These are phyloP conservation scores for Dolichallabes microphthalmus DNA, from an alignment of 2,113 vertebrate genomes.

Conservation along the genomic window DNA sequence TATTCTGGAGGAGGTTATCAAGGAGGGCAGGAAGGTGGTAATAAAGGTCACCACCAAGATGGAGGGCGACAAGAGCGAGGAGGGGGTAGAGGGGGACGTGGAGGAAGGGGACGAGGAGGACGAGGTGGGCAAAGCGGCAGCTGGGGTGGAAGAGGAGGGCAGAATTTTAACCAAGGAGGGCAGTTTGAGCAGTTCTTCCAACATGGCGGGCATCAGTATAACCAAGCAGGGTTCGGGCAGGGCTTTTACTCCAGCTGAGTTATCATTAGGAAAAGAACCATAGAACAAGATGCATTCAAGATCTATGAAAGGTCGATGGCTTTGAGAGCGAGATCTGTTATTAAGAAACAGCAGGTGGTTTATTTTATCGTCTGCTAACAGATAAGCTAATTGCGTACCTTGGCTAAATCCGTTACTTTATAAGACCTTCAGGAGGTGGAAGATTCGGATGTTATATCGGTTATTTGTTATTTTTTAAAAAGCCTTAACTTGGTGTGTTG, in stretches of 20 bases:
- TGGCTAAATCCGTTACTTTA: not conserved
- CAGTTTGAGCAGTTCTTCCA: slow-evolving; percentile 99
- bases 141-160: slow-evolving; percentile 86
- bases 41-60: slow-evolving; percentile 50
- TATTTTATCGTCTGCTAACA: slow-evolving; percentile 26
- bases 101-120: slow-evolving; percentile 74
- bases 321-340: slow-evolving; percentile 11
- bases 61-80: slow-evolving; percentile 67
- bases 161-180: slow-evolving; percentile 90
- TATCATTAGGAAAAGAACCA: slow-evolving; percentile 32
- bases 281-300: too few species aligned
- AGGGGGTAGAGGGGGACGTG: slow-evolving; percentile 69
- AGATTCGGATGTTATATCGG: slow-evolving; percentile 14
- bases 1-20: slow-evolving; percentile 70
- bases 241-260: slow-evolving; percentile 92
- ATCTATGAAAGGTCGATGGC: not conserved
- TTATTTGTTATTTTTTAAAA: slow-evolving; percentile 56
- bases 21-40: slow-evolving; percentile 80
- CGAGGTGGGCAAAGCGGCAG: slow-evolving; percentile 80
- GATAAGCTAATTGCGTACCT: slow-evolving; percentile 22
- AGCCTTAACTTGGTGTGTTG: slow-evolving; percentile 72
- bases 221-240: slow-evolving; percentile 91
- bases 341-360: slow-evolving; percentile 11
- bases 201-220: slow-evolving; percentile 96
- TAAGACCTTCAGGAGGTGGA: slow-evolving; percentile 15